Percentiles rank a stretch among this genome's conserved stretches.
Conservation (phyloP, 2,797 vertebrate genomes). For the Eleutherodactylus coqui region DNA sequence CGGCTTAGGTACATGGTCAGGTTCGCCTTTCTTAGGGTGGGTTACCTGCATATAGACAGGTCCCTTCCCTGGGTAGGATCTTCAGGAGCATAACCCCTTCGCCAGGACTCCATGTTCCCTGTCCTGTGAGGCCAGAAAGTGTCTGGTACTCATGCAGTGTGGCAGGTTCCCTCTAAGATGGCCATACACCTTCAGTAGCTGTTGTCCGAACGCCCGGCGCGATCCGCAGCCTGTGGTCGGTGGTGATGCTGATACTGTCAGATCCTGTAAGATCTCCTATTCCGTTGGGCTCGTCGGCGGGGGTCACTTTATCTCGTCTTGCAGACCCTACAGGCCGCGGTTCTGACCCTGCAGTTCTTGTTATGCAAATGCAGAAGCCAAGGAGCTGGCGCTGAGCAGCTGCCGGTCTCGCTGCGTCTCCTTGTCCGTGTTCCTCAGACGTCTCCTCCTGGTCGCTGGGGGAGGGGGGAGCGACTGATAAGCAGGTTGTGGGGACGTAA, state of each 20-base stretch:
- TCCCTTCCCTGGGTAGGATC: too few relatives aligned
- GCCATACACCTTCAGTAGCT: too few relatives aligned
- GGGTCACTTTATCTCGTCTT: conserved; percentile 76
- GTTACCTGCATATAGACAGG: too few relatives aligned
- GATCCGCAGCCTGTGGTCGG: background rate
- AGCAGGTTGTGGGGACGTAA: background rate
- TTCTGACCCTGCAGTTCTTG: conserved; percentile 76
- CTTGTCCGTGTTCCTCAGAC: conserved; percentile 1
- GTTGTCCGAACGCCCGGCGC: too few relatives aligned
- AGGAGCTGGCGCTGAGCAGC: conserved; percentile 24
- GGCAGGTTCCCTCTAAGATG: too few relatives aligned
- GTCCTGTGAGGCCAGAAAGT: too few relatives aligned
- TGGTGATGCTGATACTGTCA: conserved; percentile 5
- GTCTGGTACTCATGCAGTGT: too few relatives aligned
- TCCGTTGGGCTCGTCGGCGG: conserved; percentile 65
- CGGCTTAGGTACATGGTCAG: too few relatives aligned
- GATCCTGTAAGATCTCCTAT: conserved; percentile 75
- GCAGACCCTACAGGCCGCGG: conserved; percentile 77
- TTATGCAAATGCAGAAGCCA: conserved; percentile 81
- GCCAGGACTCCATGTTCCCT: too few relatives aligned
- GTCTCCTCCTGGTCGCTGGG: background rate
- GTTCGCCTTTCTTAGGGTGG: too few relatives aligned
- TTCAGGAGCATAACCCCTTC: too few relatives aligned
- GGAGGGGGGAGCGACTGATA: background rate
- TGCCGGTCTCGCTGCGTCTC: conserved; percentile 5